Percentiles rank a stretch among this genome's conserved stretches.
These are phyloP conservation scores for Isaurus tuberculatus DNA, from an alignment of 92 coral and sea anemone genomes.

Conservation along the genomic window DNA sequence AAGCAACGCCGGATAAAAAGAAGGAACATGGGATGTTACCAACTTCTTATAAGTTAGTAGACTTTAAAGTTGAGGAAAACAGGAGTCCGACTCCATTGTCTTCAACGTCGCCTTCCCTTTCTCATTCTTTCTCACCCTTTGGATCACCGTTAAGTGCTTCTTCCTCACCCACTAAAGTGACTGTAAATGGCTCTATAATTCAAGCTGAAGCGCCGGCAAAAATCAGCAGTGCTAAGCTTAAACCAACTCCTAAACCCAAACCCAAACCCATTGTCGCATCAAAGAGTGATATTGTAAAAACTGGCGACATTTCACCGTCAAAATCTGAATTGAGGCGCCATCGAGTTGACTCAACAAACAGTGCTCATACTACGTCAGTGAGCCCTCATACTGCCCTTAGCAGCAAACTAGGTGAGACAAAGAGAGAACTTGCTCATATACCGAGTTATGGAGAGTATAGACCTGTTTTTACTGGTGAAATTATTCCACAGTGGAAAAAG, in stretches of 20 bases:
- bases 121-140: neutral
- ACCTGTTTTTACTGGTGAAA: slow-evolving; percentile 69
- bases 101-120: neutral
- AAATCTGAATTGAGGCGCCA: slow-evolving; percentile 1
- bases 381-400: neutral
- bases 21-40: slow-evolving; percentile 21
- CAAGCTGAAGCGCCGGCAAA: slow-evolving; percentile 22
- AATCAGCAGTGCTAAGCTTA: neutral
- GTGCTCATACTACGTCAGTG: neutral
- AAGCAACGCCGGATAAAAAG: slow-evolving; percentile 22
- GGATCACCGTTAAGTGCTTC: slow-evolving; percentile 3
- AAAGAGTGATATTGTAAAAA: neutral
- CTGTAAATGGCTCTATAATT: slow-evolving; percentile 38
- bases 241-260: slow-evolving; percentile 33
- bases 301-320: neutral
- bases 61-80: slow-evolving; percentile 17
- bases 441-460: slow-evolving; percentile 45
- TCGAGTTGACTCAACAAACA: slow-evolving; percentile 19
- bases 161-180: slow-evolving; percentile 27
- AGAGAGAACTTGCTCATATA: slow-evolving; percentile 16
- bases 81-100: neutral
- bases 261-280: slow-evolving; percentile 7
- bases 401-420: neutral
- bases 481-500: slow-evolving; percentile 74
- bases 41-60: slow-evolving; percentile 20